Percentiles rank a stretch among this genome's conserved stretches.
Conservation (phyloP, 2,888 invertebrate species). For the Mythimna albipuncta region DNA sequence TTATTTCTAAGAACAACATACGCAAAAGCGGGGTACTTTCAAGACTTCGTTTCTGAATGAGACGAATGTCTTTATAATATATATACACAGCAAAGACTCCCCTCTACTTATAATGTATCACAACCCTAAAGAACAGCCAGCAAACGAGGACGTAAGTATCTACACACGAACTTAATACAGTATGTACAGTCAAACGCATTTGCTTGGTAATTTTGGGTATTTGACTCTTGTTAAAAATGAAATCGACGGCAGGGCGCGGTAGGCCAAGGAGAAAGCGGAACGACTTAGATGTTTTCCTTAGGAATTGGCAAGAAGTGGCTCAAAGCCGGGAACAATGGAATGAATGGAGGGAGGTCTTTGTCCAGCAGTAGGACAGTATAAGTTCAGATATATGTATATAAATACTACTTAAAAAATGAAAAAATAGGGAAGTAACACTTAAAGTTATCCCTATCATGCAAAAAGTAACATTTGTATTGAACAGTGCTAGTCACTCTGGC, state of each 20-base stretch:
- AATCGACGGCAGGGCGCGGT: too few relatives aligned
- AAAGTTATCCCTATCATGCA: not conserved
- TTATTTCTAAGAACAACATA: constrained; percentile 51
- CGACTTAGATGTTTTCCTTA: too few relatives aligned
- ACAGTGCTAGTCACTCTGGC: not conserved
- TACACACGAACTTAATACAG: constrained; percentile 8
- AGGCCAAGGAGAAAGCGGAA: too few relatives aligned
- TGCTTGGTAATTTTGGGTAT: not conserved
- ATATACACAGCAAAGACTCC: constrained; percentile 22
- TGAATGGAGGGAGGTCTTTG: too few relatives aligned
- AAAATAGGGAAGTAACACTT: not conserved
- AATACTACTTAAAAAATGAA: too few relatives aligned
- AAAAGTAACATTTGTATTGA: not conserved
- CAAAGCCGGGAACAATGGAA: too few relatives aligned
- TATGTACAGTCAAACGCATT: constrained; percentile 15
- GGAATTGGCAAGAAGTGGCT: too few relatives aligned
- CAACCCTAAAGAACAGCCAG: constrained; percentile 33
- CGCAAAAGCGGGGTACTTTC: constrained; percentile 22
- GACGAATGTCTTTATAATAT: constrained; percentile 36
- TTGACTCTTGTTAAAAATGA: not conserved
- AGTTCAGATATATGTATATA: too few relatives aligned
- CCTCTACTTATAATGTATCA: constrained; percentile 31
- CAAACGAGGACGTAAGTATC: not conserved
- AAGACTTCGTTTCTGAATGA: constrained; percentile 41
- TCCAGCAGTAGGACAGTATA: too few relatives aligned